Base-by-base conservation (phyloP, 2,888 invertebrate genomes). In the Andrena marginata region DNA sequence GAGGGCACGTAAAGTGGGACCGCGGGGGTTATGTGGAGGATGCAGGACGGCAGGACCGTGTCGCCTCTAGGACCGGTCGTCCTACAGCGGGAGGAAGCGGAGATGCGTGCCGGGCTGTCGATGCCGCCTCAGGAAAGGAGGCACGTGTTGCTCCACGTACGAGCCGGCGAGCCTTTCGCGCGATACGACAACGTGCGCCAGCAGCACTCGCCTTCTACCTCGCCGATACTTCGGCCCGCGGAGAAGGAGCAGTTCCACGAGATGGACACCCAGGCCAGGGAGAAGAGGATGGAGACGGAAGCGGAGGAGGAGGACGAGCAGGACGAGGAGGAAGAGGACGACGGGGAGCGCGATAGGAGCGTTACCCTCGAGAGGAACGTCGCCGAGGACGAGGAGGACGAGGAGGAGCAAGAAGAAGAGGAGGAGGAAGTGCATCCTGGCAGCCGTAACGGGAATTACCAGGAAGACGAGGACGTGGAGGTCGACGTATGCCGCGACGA, bases 401-500 rank as follows among this genome's bases (percentile, higher is more conserved):
- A 89, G 3, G 90, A 87, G 13, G 90, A 92, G 5, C 89, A 90
- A 0, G 91, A 91, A 23, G 92, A 92, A 0, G 92, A 92, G n/a
- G 92, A 92, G 0, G 92, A 92, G 10, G 89, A 88, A 10, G 83
- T 87, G 54, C 86, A 80, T n/a, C 84, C 85, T 0, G 88, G 83
- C 6, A 87, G 89, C 31, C 87, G 86, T 31, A 91, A 92, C 81
- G 91, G 91, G 0, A 80, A 87, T 54, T 92, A 91, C 69, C 90
- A 89, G 33, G 92, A 92, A 7, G 93, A 93, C 70, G 93, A 92
- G 62, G 89, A 93, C 48, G 87, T 91, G 35, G 93, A 93, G 51
- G 92, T 93, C 0, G 92, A 91, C 67, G 92, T 92, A 5, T 94
- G 93, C 56, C 92, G 93, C 71, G 91, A 91, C 75, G 92, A 91